Evolutionary conservation across 2,888 invertebrate species (phyloP).

Genomic region (Maniola hyperantus): DNA sequence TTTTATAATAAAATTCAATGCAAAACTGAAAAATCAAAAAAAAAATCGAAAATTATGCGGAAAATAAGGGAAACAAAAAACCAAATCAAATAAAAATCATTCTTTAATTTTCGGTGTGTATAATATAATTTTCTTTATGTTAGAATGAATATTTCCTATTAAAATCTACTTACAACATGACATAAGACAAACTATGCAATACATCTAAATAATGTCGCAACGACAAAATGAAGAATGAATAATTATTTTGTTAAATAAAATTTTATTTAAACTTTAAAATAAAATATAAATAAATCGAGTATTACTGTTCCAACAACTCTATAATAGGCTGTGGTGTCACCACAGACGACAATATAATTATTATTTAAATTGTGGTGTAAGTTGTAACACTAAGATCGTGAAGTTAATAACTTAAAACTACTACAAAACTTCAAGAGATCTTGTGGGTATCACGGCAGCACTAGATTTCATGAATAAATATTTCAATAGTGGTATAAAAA

Average conservation of each 20-base stretch:
- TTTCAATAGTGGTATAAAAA: not conserved
- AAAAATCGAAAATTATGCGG: conserved; percentile 44
- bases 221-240: conserved; percentile 64
- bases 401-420: conserved; percentile 48
- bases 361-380: conserved; percentile 56
- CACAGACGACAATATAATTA: conserved; percentile 69
- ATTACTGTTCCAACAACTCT: conserved; percentile 79
- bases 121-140: conserved; percentile 70
- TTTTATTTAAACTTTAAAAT: conserved; percentile 55
- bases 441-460: conserved; percentile 54
- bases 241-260: conserved; percentile 18
- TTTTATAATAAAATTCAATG: conserved; percentile 37
- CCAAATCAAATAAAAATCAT: conserved; percentile 66
- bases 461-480: conserved; percentile 9
- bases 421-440: conserved; percentile 67
- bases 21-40: conserved; percentile 34
- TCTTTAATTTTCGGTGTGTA: conserved; percentile 76
- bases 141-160: conserved; percentile 71
- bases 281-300: conserved; percentile 81
- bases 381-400: conserved; percentile 57
- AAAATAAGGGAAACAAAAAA: conserved; percentile 51
- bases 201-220: conserved; percentile 63
- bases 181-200: conserved; percentile 63
- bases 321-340: conserved; percentile 68
- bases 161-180: conserved; percentile 74